A percentile compares a stretch with the other conserved stretches of the same genome.
Evolutionary conservation across 2,888 invertebrate genomes (phyloP).

Genomic region (Ceriagrion tenellum): DNA sequence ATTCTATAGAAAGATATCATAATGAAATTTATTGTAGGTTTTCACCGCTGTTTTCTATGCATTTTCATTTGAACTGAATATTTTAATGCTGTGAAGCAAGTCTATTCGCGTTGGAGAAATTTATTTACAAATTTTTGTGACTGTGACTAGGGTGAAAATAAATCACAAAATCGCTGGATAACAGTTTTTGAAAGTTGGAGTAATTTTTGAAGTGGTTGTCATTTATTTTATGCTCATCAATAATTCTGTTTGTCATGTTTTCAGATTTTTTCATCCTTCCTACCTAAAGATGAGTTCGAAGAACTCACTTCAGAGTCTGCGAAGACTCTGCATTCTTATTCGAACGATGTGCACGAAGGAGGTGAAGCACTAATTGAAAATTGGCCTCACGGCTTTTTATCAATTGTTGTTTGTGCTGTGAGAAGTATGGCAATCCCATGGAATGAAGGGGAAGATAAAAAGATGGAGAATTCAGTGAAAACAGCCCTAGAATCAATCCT

Average conservation of each 20-base stretch:
- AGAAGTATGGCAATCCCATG: not conserved
- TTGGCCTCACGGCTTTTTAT: constrained; percentile 13
- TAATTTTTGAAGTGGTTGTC: not conserved
- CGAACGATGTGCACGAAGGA: not conserved
- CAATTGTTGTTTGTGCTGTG: constrained; percentile 16
- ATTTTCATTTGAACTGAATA: no score
- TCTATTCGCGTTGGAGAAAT: no score
- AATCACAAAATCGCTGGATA: not conserved
- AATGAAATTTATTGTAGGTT: no score
- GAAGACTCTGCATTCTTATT: not conserved
- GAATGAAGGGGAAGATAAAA: not conserved
- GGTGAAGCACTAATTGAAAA: not conserved
- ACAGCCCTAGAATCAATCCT: constrained; percentile 11
- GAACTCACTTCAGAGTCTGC: constrained; percentile 21
- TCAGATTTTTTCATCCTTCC: constrained; percentile 6
- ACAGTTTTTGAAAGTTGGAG: not conserved
- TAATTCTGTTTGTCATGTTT: not conserved
- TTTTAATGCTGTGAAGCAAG: no score
- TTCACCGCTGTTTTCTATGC: no score
- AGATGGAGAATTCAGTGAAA: not conserved
- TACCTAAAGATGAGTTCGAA: constrained; percentile 31
- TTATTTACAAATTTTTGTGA: no score
- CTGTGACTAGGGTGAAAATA: no score
- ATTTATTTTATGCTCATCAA: not conserved
- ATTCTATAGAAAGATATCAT: no score